These are phyloP conservation scores for Cottus gobio DNA, from an alignment of 2,113 vertebrate genomes.

Conservation along the genomic window DNA sequence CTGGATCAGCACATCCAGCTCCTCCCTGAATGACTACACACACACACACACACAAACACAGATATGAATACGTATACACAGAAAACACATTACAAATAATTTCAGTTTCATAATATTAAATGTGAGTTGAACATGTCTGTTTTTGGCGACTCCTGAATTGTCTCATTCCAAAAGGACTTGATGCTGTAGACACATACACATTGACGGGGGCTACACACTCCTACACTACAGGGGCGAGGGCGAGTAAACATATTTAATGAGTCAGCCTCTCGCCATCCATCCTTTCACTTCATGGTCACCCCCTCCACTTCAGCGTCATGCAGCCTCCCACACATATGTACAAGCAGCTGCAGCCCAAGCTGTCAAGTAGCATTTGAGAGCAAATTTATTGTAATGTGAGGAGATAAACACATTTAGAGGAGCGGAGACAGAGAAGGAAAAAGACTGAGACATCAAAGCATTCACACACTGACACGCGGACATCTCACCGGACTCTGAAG, in stretches of 20 bases:
- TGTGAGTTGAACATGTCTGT: neutral
- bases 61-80: neutral
- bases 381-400: slow-evolving; percentile 66
- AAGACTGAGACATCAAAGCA: neutral
- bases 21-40: slow-evolving; percentile 94
- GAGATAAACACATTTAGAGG: slow-evolving; percentile 68
- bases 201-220: neutral
- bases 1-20: slow-evolving; percentile 97
- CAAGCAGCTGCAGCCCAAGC: slow-evolving; percentile 39
- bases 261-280: slow-evolving; percentile 4
- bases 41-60: slow-evolving; percentile 42
- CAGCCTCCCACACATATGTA: slow-evolving; percentile 33
- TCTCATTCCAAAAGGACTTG: neutral
- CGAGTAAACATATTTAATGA: slow-evolving; percentile 20
- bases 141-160: neutral
- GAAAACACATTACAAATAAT: neutral
- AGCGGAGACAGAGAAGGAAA: slow-evolving; percentile 54
- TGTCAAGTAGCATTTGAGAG: slow-evolving; percentile 64
- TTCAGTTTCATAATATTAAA: neutral
- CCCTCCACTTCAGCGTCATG: slow-evolving; percentile 14
- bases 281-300: neutral
- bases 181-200: neutral
- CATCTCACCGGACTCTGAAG: slow-evolving; percentile 90
- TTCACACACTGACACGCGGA: fast-evolving
- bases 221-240: neutral